These are phyloP conservation scores for Cromileptes altivelis DNA, from an alignment of 2,113 vertebrate genomes.

Conservation along the genomic window DNA sequence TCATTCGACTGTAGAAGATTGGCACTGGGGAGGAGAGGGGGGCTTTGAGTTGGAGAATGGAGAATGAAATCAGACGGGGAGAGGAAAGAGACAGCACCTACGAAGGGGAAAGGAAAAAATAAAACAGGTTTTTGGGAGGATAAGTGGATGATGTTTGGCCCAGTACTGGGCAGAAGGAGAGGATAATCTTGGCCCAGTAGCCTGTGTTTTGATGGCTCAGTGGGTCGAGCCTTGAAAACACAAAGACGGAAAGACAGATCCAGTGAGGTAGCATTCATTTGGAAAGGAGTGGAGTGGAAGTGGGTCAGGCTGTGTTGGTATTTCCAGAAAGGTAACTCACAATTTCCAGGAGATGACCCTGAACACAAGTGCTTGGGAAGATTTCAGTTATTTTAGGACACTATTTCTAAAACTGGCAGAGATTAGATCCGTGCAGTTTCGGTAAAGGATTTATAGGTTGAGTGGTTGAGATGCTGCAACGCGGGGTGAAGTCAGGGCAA, in stretches of 20 bases:
- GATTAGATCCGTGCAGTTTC: conserved; percentile 23
- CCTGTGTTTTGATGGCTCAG: conserved; percentile 59
- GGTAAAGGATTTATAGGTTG: neutral
- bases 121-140: conserved; percentile 41
- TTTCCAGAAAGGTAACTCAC: conserved; percentile 33
- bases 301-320: neutral
- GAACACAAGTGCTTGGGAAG: neutral
- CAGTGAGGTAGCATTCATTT: conserved; percentile 48
- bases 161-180: conserved; percentile 17
- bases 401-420: neutral
- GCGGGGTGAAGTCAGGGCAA: neutral
- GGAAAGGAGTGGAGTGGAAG: conserved; percentile 38
- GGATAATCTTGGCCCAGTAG: conserved; percentile 58
- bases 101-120: conserved; percentile 20
- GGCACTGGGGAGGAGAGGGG: conserved; percentile 59
- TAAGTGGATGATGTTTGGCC: conserved; percentile 54
- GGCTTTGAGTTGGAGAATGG: conserved; percentile 48
- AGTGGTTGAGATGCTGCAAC: neutral
- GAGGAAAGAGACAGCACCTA: conserved; percentile 31
- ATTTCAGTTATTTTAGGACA: conserved; percentile 20
- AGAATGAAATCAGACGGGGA: conserved; percentile 47
- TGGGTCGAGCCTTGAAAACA: conserved; percentile 44
- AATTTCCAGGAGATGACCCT: conserved; percentile 46
- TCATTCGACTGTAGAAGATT: conserved; percentile 79
- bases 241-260: conserved; percentile 38